phyloP scores from a whole-genome alignment of 2,113 vertebrate species.

The Dissostichus mawsoni region DNA sequence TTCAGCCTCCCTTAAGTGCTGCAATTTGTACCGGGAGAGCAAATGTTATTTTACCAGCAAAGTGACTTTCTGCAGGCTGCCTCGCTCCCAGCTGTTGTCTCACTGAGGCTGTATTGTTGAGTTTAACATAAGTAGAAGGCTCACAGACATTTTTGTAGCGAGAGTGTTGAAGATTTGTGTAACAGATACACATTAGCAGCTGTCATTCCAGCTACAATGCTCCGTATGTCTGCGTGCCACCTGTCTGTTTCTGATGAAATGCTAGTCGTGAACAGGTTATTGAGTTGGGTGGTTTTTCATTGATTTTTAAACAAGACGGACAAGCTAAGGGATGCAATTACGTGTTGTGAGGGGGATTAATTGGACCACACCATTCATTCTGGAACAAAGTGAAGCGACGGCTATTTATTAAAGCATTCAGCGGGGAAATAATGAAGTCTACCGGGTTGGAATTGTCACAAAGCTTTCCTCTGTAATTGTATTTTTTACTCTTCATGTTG shows the following conservation, averaged over 20 bases:
- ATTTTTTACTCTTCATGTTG: constrained; percentile 38
- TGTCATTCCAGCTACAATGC: constrained; percentile 44
- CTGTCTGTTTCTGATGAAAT: background rate
- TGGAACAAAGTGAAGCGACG: constrained; percentile 43
- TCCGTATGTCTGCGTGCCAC: background rate
- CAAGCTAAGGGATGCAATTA: constrained; percentile 49
- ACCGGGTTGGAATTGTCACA: constrained; percentile 53
- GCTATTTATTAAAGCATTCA: constrained; percentile 45
- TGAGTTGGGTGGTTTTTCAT: constrained; percentile 17
- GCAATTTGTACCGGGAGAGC: constrained; percentile 24
- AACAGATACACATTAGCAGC: constrained; percentile 42
- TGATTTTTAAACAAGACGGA: constrained; percentile 25
- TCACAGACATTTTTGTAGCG: constrained; percentile 53
- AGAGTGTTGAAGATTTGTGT: constrained; percentile 27
- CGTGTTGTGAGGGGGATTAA: constrained; percentile 58
- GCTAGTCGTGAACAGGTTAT: constrained; percentile 27
- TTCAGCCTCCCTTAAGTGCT: constrained; percentile 4
- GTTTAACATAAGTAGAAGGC: constrained; percentile 70
- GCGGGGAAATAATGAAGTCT: constrained; percentile 53
- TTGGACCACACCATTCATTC: constrained; percentile 52
- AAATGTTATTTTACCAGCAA: constrained; percentile 22
- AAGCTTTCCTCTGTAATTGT: constrained; percentile 47
- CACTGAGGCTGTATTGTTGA: constrained; percentile 55
- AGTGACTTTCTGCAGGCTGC: constrained; percentile 61
- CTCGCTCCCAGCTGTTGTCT: constrained; percentile 47